A percentile compares a stretch with the other conserved stretches of the same genome.
Conservation (phyloP, 2,113 vertebrate species). For the Ginglymostoma cirratum region DNA sequence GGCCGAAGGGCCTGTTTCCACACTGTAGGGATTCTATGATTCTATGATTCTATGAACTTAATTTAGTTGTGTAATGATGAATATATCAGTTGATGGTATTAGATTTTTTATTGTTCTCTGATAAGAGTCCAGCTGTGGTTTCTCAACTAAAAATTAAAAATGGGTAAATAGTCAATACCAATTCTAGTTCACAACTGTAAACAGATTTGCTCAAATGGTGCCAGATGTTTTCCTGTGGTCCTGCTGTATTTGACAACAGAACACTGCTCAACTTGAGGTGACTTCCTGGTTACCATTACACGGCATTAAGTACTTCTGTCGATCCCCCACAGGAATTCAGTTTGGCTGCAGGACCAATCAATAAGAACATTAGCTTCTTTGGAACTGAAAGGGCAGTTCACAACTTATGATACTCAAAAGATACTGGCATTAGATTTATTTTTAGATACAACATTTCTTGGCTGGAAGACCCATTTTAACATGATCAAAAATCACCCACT, state of each 20-base stretch:
- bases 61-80: not conserved
- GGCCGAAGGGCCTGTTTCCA: no score
- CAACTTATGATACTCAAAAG: not conserved
- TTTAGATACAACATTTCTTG: not conserved
- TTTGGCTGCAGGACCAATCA: not conserved
- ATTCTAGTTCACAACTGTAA: not conserved
- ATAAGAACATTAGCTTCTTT: not conserved
- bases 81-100: not conserved
- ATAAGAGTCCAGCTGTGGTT: not conserved
- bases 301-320: not conserved
- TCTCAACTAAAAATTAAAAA: not conserved
- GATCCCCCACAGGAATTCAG: not conserved
- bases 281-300: not conserved
- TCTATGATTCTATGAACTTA: no score
- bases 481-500: not conserved
- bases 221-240: slow-evolving; percentile 19
- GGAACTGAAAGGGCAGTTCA: not conserved
- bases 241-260: slow-evolving; percentile 5
- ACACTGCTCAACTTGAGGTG: not conserved
- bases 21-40: no score
- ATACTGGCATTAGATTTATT: not conserved
- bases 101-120: not conserved
- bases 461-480: not conserved
- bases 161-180: no score
- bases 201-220: not conserved